Conservation (phyloP, 2,113 vertebrate genomes). For the Macheiramphus alcinus region DNA sequence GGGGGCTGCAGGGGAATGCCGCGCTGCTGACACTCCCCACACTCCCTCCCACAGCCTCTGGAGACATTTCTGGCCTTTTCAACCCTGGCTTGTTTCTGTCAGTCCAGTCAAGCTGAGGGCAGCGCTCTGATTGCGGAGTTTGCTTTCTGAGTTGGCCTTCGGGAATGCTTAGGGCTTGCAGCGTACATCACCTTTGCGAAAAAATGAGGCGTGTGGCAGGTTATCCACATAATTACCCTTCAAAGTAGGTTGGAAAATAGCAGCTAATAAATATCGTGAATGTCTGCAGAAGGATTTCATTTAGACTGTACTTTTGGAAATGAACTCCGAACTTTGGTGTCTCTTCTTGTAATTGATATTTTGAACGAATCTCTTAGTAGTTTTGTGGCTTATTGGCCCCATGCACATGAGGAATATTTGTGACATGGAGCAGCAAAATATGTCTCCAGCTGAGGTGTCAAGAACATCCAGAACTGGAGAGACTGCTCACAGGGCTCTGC, state of each 20-base stretch:
- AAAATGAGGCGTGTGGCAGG: not conserved
- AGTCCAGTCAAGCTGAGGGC: not conserved
- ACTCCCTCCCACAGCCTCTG: not conserved
- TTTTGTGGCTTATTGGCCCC: not conserved
- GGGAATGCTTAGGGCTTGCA: not conserved
- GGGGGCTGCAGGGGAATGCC: not conserved
- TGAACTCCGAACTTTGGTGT: not conserved
- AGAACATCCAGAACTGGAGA: not conserved
- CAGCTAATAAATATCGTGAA: slow-evolving; percentile 12
- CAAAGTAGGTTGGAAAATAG: not conserved
- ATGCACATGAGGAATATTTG: not conserved
- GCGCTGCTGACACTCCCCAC: not conserved
- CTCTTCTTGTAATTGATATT: not conserved
- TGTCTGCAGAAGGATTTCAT: not conserved
- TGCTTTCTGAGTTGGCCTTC: not conserved
- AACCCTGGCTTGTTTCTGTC: not conserved
- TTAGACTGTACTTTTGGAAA: slow-evolving; percentile 20
- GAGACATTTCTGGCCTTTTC: slow-evolving; percentile 18
- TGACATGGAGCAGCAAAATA: not conserved
- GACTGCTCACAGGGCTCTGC: not conserved
- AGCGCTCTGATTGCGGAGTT: not conserved
- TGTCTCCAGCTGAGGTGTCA: not conserved
- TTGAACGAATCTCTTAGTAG: not conserved
- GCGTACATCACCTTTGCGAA: not conserved
- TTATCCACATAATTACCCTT: not conserved